A percentile compares a stretch with the other conserved stretches of the same genome.
Evolutionary conservation across 1,140 invertebrate species (phyloP).

Genomic region (Colletes latitarsis): DNA sequence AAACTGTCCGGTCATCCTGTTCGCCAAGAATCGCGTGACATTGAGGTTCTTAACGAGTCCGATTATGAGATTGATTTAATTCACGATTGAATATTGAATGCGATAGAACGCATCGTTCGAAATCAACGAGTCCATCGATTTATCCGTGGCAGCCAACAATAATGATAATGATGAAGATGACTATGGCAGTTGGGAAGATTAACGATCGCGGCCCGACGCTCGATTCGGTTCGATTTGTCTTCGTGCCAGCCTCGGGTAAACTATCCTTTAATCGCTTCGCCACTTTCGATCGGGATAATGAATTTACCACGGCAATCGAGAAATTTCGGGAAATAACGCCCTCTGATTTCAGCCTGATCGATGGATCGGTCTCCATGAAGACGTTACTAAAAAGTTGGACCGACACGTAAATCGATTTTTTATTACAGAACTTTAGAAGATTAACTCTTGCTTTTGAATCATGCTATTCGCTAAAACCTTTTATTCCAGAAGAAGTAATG

Average conservation of each 20-base stretch:
- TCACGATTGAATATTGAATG: conserved; percentile 57
- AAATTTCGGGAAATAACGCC: conserved; percentile 30
- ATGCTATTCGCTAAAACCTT: no score
- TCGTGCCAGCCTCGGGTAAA: conserved; percentile 45
- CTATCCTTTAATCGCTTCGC: conserved; percentile 59
- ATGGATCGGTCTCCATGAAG: conserved; percentile 40
- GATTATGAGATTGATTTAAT: conserved; percentile 56
- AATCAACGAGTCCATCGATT: conserved; percentile 50
- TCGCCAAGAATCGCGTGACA: background rate
- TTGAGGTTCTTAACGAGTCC: conserved; percentile 37
- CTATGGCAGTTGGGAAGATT: conserved; percentile 62
- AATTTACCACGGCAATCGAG: conserved; percentile 55
- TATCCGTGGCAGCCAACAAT: conserved; percentile 37
- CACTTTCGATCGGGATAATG: conserved; percentile 51
- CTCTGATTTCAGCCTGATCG: conserved; percentile 59
- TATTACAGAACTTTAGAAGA: no score
- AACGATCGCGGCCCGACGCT: conserved; percentile 51
- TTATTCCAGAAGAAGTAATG: no score
- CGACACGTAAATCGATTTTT: no score
- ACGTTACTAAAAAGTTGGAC: conserved; percentile 3
- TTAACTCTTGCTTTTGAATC: no score
- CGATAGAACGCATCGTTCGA: conserved; percentile 44
- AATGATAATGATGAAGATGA: conserved; percentile 65
- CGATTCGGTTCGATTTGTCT: conserved; percentile 65
- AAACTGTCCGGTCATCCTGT: background rate